Percentiles rank a stretch among this genome's conserved stretches.
Conservation (phyloP, 2,113 vertebrate genomes). For the Maccullochella peelii region DNA sequence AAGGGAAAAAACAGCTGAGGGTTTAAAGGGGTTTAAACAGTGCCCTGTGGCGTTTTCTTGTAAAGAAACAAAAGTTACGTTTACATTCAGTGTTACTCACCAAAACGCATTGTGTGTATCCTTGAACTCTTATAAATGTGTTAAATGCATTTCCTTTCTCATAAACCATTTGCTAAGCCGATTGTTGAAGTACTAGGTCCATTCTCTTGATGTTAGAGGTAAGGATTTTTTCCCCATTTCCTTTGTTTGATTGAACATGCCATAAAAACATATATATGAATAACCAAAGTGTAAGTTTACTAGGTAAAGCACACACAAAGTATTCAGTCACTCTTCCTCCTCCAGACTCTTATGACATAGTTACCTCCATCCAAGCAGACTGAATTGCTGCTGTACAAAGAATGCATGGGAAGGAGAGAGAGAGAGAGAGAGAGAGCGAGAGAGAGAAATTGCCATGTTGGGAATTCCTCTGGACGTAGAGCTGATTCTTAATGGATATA, state of each 20-base stretch:
- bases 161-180: background rate
- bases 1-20: too few relatives aligned
- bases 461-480: slow-evolving; percentile 58
- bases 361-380: slow-evolving; percentile 57
- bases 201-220: background rate
- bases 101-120: background rate
- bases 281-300: background rate
- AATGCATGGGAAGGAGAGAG: background rate
- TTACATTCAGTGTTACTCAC: background rate
- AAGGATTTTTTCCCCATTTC: background rate
- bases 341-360: slow-evolving; percentile 50
- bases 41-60: too few relatives aligned
- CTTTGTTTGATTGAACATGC: background rate
- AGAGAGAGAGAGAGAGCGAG: background rate
- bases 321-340: slow-evolving; percentile 30
- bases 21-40: too few relatives aligned
- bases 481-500: slow-evolving; percentile 78
- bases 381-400: slow-evolving; percentile 38
- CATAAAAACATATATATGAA: background rate
- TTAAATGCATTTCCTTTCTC: background rate
- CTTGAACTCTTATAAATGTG: background rate
- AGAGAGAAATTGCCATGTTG: background rate
- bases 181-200: background rate
- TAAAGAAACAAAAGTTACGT: too few relatives aligned
- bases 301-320: background rate